phyloP scores from a whole-genome alignment of 2,113 vertebrate species.

The Sterna hirundo region DNA sequence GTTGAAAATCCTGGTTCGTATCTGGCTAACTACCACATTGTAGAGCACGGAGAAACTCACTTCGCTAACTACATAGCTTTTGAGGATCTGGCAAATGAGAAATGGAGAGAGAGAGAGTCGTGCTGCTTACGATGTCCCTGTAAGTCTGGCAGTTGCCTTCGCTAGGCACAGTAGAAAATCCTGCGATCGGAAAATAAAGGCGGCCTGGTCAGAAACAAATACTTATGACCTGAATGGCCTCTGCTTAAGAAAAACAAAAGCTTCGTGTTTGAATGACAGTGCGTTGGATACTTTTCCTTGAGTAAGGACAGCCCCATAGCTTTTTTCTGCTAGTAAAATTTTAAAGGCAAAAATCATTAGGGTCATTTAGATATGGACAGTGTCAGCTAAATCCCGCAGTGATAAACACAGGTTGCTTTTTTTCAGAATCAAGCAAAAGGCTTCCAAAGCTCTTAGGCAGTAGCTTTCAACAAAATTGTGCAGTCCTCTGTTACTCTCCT shows the following conservation, averaged over 20 bases:
- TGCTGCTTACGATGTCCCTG: constrained; percentile 35
- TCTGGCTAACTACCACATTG: constrained; percentile 22
- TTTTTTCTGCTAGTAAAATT: background rate
- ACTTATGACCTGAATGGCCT: constrained; percentile 43
- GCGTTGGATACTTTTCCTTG: constrained; percentile 19
- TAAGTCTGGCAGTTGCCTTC: constrained; percentile 60
- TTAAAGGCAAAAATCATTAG: background rate
- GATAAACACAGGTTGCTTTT: background rate
- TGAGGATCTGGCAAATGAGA: constrained; percentile 58
- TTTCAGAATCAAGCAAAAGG: background rate
- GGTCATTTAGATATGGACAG: background rate
- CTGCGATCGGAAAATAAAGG: constrained; percentile 24
- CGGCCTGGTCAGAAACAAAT: constrained; percentile 42
- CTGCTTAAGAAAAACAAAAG: constrained; percentile 58
- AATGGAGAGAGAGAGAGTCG: constrained; percentile 34
- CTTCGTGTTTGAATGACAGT: constrained; percentile 39
- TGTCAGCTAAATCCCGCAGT: background rate
- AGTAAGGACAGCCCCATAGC: background rate
- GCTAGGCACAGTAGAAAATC: constrained; percentile 40
- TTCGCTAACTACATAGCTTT: constrained; percentile 35
- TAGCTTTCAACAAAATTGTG: background rate
- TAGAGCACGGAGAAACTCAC: constrained; percentile 46
- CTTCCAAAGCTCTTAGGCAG: background rate
- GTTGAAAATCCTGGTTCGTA: constrained; percentile 23
- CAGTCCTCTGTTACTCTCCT: background rate